Evolutionary conservation across 30 jellyfish, hydroid and myxozoan species (phyloP), one percentile per base, ranked within the genome.

Genomic region (Calvadosia cruxmelitensis): DNA sequence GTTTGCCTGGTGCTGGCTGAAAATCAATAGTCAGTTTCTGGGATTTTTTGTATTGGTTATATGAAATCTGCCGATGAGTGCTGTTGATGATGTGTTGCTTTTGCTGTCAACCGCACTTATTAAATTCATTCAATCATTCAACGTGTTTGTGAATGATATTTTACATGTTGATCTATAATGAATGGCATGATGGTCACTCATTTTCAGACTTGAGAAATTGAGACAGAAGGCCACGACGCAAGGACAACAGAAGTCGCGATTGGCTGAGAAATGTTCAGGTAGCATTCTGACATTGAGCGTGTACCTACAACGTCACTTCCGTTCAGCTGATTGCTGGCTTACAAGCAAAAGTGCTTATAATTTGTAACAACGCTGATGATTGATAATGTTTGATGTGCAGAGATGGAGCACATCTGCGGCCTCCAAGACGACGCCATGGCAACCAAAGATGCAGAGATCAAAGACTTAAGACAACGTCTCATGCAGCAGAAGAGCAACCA

Each of bases 221-320:
- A 74, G 53, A 74, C 51, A 74, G 7, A 74, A 49, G 34, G 84
- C 84, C 13, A 36, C 53, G 7, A 61, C 29, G 25, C 82, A 74
- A 1, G 49, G 49, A 29, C 30, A 63, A 33, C 79, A 74, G 27
- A 34, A 49, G 10, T 34, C 23, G 57, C 49, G 13, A 3, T 63
- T 74, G 72, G 28, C 29, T 15, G 82, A 64, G 7, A 74, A 74
- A 64, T 74, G 72, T 34, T 15, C n/a, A 62, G 84, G 84, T 74
- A 73, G 10, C 15, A 42, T 42, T 5, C 20, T 5, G 57, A 42
- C 20, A n/a, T n/a, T n/a, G n/a, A n/a, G n/a, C n/a, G n/a, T n/a
- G n/a, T n/a, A n/a, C n/a, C n/a, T n/a, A n/a, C n/a, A n/a, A n/a
- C n/a, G n/a, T n/a, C n/a, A n/a, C n/a, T n/a, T n/a, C n/a, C n/a